phyloP scores from a whole-genome alignment of 2,888 invertebrate genomes.

The Drosophila ustulata region DNA sequence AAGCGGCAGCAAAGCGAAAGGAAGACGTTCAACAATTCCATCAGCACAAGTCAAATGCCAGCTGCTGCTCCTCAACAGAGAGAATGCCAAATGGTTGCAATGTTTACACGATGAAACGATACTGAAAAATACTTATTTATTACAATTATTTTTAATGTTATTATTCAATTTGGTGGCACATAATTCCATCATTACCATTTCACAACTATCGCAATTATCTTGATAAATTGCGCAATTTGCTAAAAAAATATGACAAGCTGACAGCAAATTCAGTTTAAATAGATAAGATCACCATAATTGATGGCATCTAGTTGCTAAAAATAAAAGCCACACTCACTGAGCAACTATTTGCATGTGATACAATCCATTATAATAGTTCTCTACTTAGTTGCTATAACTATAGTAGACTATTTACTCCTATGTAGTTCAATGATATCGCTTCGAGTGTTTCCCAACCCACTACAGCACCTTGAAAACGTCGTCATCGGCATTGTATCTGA shows the following conservation, averaged over 20 bases:
- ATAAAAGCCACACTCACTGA: background rate
- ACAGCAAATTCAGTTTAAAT: background rate
- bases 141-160: no score
- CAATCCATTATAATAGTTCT: background rate
- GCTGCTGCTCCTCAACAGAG: constrained; percentile 3
- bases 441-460: constrained; percentile 21
- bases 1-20: background rate
- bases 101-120: constrained; percentile 4
- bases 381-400: background rate
- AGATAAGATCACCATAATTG: background rate
- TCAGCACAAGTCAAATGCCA: constrained; percentile 2
- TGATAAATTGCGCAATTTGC: background rate
- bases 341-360: background rate
- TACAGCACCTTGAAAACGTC: constrained; percentile 32
- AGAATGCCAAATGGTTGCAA: background rate
- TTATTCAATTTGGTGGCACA: background rate
- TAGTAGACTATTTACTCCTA: background rate
- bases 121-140: no score
- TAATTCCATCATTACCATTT: constrained; percentile 2
- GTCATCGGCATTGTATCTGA: constrained; percentile 25
- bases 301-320: background rate
- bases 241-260: constrained; percentile 5
- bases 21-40: constrained; percentile 1
- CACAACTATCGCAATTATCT: constrained; percentile 2
- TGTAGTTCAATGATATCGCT: constrained; percentile 25